Conservation (phyloP, 2,888 invertebrate species). For the Euplexia lucipara region DNA sequence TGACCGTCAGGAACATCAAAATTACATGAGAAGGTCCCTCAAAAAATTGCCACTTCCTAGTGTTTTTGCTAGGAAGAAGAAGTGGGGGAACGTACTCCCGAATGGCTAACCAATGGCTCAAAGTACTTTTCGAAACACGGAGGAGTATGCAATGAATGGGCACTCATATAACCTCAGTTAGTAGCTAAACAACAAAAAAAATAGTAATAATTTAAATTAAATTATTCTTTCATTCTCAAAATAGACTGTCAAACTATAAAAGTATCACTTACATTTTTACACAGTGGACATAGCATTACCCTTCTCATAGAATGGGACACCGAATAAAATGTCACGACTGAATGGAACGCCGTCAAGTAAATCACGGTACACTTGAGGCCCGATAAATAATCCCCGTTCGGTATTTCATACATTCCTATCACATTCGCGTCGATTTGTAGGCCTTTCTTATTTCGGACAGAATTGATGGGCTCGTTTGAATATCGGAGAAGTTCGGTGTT, state of each 20-base stretch:
- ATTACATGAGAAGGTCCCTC: too few species aligned
- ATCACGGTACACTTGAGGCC: slow-evolving; percentile 58
- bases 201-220: too few species aligned
- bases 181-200: too few species aligned
- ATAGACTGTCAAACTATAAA: background rate
- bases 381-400: slow-evolving; percentile 54
- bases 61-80: too few species aligned
- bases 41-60: too few species aligned
- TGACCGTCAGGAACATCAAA: too few species aligned
- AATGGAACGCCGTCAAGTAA: slow-evolving; percentile 50
- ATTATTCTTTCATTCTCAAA: too few species aligned
- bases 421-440: slow-evolving; percentile 49
- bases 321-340: slow-evolving; percentile 42
- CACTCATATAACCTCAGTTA: too few species aligned
- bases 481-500: slow-evolving; percentile 48
- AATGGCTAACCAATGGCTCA: too few species aligned
- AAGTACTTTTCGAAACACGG: too few species aligned
- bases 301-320: slow-evolving; percentile 19
- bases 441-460: slow-evolving; percentile 56
- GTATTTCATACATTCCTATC: slow-evolving; percentile 54
- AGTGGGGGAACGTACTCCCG: too few species aligned
- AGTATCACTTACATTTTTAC: slow-evolving; percentile 14
- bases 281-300: slow-evolving; percentile 9
- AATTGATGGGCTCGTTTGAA: slow-evolving; percentile 63
- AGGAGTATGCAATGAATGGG: too few species aligned